Evolutionary conservation across 2,888 invertebrate genomes (phyloP), one percentile per base, ranked within the genome.

Genomic region (Netelia virgata): DNA sequence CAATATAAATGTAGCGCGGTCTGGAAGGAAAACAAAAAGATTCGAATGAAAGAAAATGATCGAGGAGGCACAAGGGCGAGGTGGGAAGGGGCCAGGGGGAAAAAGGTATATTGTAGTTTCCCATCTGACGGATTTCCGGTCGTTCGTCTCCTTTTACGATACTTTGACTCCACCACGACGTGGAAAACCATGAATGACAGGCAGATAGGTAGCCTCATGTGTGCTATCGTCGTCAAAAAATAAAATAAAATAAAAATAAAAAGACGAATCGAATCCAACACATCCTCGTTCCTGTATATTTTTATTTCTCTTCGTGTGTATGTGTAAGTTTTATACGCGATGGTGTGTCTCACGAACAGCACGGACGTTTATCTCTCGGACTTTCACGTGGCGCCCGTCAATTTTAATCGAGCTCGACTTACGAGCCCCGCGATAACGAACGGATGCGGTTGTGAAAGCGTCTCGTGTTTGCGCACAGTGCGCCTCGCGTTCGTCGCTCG

Each of bases 361-460:
- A 47, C 64, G 63, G 55, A 53, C 72, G 80, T 80, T 84, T 84
- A 84, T 84, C 84, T 80, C 68, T 72, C 61, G 76, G 76, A 84
- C 84, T 84, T 84, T 84, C 84, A 72, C 84, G 84, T 84, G 84
- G 84, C 83, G 83, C 84, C 84, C 72, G 84, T 80, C 84, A 84
- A 84, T 84, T 84, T 84, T 81, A 84, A 84, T 84, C 84, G 84
- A 72, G 81, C 76, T 77, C 80, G 76, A 81, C 81, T 81, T 81
- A 84, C 84, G 84, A 84, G 84, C 43, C 28, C 43, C 43, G 66
- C 76, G 84, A 84, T 84, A 84, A 84, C 84, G 84, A 84, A 84
- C 81, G 80, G 84, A 84, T 81, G 84, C 84, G 84, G 80, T 84
- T 84, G 84, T 84, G 84, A 84, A 84, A 84, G 84, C 84, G 72